Evolutionary conservation across 2,113 vertebrate genomes (phyloP).

Genomic region (Chaetops frenatus): DNA sequence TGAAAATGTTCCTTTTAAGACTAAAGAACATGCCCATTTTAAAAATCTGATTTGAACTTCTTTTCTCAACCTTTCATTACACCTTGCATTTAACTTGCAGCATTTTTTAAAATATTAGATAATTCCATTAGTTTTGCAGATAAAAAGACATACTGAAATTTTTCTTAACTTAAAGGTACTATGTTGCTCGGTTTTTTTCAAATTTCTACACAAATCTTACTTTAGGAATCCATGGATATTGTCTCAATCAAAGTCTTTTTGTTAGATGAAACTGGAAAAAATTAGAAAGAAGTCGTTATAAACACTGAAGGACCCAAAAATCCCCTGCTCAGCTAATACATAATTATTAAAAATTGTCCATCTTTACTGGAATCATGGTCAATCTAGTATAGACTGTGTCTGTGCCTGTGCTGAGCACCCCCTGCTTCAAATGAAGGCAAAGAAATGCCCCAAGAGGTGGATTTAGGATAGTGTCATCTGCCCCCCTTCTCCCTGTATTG

Average conservation of each 20-base stretch:
- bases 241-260: neutral
- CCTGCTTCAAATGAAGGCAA: neutral
- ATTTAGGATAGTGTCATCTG: neutral
- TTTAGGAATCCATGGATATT: neutral
- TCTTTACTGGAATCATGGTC: neutral
- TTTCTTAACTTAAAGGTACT: neutral
- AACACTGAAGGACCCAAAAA: neutral
- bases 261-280: neutral
- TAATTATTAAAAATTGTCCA: neutral
- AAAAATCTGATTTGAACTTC: neutral
- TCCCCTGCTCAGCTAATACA: neutral
- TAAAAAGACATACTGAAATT: neutral
- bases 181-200: neutral
- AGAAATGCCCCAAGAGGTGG: neutral
- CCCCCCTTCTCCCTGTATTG: neutral
- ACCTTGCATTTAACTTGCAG: conserved; percentile 35
- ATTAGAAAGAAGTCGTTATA: neutral
- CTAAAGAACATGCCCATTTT: neutral
- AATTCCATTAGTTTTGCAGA: neutral
- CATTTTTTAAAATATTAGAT: conserved; percentile 2
- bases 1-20: neutral
- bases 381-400: neutral
- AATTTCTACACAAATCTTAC: neutral
- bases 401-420: neutral
- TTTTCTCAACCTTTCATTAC: neutral